Evolutionary conservation across 2,888 invertebrate genomes (phyloP), one percentile per base, ranked within the genome.

Genomic region (Eilema sororculum): DNA sequence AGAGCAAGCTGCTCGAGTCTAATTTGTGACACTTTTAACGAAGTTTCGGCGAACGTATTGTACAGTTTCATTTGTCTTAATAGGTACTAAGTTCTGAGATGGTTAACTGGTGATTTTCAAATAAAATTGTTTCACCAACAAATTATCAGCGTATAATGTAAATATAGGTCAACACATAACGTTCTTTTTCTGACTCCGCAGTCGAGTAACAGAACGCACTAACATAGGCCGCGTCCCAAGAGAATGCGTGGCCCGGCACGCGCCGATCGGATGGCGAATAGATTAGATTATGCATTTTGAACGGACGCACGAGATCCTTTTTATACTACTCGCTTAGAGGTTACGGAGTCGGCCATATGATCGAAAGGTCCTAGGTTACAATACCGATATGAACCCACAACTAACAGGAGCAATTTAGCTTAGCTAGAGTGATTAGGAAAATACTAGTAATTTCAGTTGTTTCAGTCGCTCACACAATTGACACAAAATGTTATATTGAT

Each of bases 201-300:
- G 52, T 52, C 52, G 52, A 20, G 9, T 28, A 81, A 84, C 86
- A 84, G 81, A 85, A 87, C 78, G 80, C 76, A 77, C 78, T 81
- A 82, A 83, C 81, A 85, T 84, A 83, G 83, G 75, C 37, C 10
- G 74, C 75, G 83, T 86, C 89, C 68, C 66, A 80, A 74, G 90
- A 86, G 76, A 68, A 24, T 68, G 74, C 76, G 84, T 80, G 81
- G 82, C 76, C 77, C 73, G 85, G 58, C 85, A 83, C 85, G 84
- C 82, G 86, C 80, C 86, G 73, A 81, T 78, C 77, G 78, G 75
- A 84, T 81, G 71, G 74, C 83, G 77, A 83, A 82, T 81, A 84
- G 83, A 89, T 89, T 88, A 85, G 85, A 86, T 88, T 87, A 87
- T 85, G 81, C 85, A 84, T 83, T 81, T 79, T 74, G 78, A 80